Conservation (phyloP, 2,113 vertebrate species). For the Etia nguti region DNA sequence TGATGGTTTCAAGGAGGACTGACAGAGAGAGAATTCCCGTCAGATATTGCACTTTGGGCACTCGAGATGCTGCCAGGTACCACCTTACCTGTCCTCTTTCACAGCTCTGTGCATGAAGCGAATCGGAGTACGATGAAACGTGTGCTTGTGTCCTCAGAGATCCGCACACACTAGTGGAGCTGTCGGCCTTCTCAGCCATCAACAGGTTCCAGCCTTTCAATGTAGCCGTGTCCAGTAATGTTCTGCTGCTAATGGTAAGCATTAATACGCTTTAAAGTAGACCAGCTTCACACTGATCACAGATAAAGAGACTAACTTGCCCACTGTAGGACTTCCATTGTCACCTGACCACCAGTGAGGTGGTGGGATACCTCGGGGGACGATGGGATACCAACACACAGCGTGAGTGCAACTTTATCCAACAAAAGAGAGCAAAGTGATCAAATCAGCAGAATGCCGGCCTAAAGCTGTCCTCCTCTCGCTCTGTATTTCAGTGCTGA, state of each 20-base stretch:
- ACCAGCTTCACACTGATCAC: background rate
- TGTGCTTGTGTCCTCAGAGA: conserved; percentile 70
- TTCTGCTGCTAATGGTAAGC: conserved; percentile 87
- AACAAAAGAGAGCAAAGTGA: background rate
- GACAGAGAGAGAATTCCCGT: conserved; percentile 81
- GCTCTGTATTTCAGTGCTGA: conserved; percentile 78
- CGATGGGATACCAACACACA: conserved; percentile 94
- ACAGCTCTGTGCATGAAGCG: background rate
- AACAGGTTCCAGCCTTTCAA: conserved; percentile 98
- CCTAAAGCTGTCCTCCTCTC: background rate
- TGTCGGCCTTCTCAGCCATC: conserved; percentile 87
- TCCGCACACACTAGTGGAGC: conserved; percentile 90
- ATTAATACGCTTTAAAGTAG: background rate
- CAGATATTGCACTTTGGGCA: conserved; percentile 86
- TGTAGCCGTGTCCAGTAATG: conserved; percentile 92
- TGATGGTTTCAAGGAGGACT: conserved; percentile 56
- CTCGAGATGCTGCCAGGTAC: conserved; percentile 86
- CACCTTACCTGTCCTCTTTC: background rate
- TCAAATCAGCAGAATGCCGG: background rate
- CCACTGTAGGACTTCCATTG: conserved; percentile 88
- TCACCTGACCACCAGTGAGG: conserved; percentile 91
- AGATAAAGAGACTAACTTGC: background rate
- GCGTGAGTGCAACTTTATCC: conserved; percentile 64
- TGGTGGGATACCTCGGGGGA: conserved; percentile 94
- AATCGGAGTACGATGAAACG: background rate